Base-by-base conservation (phyloP, 2,888 invertebrate species). In the Phrixothrix hirtus region DNA sequence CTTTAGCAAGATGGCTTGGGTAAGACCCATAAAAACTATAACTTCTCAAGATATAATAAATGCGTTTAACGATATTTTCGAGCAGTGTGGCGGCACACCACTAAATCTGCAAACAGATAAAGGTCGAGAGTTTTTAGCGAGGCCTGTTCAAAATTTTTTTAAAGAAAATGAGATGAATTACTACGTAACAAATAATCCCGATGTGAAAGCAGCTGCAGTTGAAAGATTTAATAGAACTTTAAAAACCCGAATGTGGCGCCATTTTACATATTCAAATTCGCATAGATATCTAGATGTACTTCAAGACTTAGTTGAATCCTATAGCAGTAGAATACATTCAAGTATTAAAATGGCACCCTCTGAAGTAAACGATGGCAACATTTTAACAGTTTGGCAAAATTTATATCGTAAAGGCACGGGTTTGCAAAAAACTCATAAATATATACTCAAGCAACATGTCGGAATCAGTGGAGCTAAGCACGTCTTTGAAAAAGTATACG, bases 161-260 rank as follows among this genome's bases (percentile, higher is more conserved):
- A 29, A 17, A 30, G 10, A 29, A n/a, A 2, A 12, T 6, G 11
- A 29, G 2, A 29, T 41, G 7, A 41, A 41, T 15, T 41, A 13
- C 9, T 41, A 31, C 30, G 14, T 13, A 5, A 31, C 41, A 2
- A 29, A 41, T 9, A 41, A 41, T 15, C 41, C 41, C 3, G 41
- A 41, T 12, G 41, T 30, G 4, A 41, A 31, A n/a, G n/a, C n/a
- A n/a, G n/a, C n/a, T n/a, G n/a, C n/a, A n/a, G n/a, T n/a, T n/a
- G n/a, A n/a, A n/a, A 41, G 30, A 16, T 41, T 41, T 13, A 41
- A 41, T 15, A 15, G 30, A 30, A 41, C 30, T 1, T n/a, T 41
- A 2, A 41, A 41, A 41, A 30, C 30, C 1, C 12, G 16, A 2
- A 41, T n/a, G n/a, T n/a, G n/a, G n/a, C n/a, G n/a, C n/a, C n/a